These are phyloP conservation scores for Corticium candelabrum DNA, from an alignment of 37 sponge, comb jelly and placozoan genomes.

Conservation along the genomic window DNA sequence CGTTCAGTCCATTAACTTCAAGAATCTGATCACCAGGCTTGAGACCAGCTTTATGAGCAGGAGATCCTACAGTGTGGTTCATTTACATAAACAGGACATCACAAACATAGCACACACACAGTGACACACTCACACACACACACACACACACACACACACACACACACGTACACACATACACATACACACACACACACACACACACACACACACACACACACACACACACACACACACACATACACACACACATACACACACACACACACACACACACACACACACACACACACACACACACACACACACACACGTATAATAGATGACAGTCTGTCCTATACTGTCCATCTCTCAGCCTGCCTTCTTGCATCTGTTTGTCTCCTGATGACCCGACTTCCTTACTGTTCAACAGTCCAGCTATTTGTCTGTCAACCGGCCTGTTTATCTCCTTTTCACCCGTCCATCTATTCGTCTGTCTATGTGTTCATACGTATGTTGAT, in stretches of 20 bases:
- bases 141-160: too few species aligned
- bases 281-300: background rate
- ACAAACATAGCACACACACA: too few species aligned
- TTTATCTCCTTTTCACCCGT: background rate
- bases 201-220: background rate
- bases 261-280: background rate
- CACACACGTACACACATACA: too few species aligned
- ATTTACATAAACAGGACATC: too few species aligned
- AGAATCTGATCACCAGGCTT: slow-evolving; percentile 56
- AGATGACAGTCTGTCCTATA: background rate
- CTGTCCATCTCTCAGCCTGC: background rate
- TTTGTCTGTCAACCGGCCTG: background rate
- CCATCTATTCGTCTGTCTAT: background rate
- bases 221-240: background rate
- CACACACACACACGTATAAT: background rate
- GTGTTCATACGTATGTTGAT: background rate
- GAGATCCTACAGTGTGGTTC: slow-evolving; percentile 10
- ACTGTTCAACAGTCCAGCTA: background rate
- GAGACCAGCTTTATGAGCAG: slow-evolving; percentile 48
- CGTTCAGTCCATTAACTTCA: slow-evolving; percentile 55
- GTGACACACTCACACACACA: too few species aligned
- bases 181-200: background rate
- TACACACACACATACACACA: background rate
- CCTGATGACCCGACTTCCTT: background rate
- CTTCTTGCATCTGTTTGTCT: background rate